These are phyloP conservation scores for Platygyra sinensis DNA, from an alignment of 64 coral and sea anemone genomes.

Conservation along the genomic window DNA sequence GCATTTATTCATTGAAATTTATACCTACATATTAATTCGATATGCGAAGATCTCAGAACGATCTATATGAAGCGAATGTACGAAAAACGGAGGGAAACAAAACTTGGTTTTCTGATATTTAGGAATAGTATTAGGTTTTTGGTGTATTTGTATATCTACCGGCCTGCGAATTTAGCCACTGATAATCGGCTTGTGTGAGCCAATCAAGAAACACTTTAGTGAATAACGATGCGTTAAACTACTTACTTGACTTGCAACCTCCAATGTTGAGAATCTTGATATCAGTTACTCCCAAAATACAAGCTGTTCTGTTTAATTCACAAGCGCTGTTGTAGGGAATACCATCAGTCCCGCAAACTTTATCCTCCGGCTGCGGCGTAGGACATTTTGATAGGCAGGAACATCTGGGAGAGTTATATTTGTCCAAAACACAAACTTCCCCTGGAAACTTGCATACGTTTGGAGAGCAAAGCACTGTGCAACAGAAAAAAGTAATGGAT, in stretches of 20 bases:
- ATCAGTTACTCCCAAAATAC: constrained; percentile 59
- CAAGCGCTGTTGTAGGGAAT: constrained; percentile 72
- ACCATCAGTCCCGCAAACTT: constrained; percentile 75
- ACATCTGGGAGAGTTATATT: constrained; percentile 58
- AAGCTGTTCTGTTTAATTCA: constrained; percentile 83
- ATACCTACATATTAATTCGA: too few relatives aligned
- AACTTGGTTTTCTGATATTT: too few relatives aligned
- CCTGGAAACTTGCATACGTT: constrained; percentile 48
- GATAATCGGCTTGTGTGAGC: too few relatives aligned
- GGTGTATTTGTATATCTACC: too few relatives aligned
- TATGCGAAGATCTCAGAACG: too few relatives aligned
- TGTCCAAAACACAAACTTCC: constrained; percentile 66
- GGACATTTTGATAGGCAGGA: constrained; percentile 60
- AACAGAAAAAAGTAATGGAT: not conserved
- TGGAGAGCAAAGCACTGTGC: constrained; percentile 56
- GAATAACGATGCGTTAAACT: not conserved
- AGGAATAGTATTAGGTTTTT: too few relatives aligned
- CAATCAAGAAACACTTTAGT: not conserved
- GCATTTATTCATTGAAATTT: too few relatives aligned
- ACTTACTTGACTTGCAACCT: constrained; percentile 56
- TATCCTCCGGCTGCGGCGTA: not conserved
- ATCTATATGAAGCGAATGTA: too few relatives aligned
- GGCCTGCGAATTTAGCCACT: too few relatives aligned
- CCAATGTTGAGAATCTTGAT: constrained; percentile 44
- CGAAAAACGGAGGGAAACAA: too few relatives aligned